Evolutionary conservation across 2,113 vertebrate genomes (phyloP).

Genomic region (Elgaria multicarinata): DNA sequence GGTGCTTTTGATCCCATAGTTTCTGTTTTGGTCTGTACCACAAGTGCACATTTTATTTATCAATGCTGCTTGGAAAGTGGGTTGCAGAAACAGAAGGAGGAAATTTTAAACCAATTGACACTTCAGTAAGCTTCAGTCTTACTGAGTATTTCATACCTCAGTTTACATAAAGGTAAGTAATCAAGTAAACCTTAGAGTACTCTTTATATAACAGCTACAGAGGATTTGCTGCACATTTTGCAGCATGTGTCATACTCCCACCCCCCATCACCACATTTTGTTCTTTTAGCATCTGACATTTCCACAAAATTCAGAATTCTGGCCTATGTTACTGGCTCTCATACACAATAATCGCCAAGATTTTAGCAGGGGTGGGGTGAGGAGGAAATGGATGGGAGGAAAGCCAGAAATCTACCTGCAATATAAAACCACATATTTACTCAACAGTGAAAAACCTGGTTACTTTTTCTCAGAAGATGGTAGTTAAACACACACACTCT

Average conservation of each 20-base stretch:
- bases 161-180: slow-evolving; percentile 4
- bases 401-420: slow-evolving; percentile 34
- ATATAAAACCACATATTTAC: background rate
- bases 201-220: background rate
- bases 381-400: slow-evolving; percentile 26
- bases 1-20: background rate
- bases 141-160: slow-evolving; percentile 20
- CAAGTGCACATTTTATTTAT: slow-evolving; percentile 17
- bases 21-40: slow-evolving; percentile 13
- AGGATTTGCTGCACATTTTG: background rate
- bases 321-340: background rate
- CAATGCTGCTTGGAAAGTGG: background rate
- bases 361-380: background rate
- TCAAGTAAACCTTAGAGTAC: slow-evolving; percentile 1
- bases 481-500: background rate
- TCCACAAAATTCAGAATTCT: background rate
- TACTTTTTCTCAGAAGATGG: slow-evolving; percentile 38
- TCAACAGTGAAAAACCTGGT: background rate
- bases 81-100: background rate
- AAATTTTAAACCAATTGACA: background rate
- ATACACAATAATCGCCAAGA: background rate
- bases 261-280: no score
- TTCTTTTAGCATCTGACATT: background rate
- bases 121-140: background rate
- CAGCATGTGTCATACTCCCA: background rate